Evolutionary conservation across 2,888 invertebrate species (phyloP), one percentile per base, ranked within the genome.

Genomic region (Agelastica alni): DNA sequence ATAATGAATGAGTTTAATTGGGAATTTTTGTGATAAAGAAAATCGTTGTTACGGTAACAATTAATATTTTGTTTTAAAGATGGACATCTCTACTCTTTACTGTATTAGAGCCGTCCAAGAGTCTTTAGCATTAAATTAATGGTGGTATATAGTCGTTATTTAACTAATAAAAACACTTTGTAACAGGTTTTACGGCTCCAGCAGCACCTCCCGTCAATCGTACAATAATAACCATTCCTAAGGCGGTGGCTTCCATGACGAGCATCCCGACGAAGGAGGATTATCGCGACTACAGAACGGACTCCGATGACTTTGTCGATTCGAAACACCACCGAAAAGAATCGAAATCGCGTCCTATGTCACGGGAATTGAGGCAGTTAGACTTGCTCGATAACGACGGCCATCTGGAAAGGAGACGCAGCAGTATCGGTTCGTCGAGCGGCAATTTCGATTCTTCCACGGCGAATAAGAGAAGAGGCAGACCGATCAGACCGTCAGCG

Each of bases 221-320:
- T 42, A 86, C 86, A 3, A 86, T 87, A 20, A 89, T 90, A 49
- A 89, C 89, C 4, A 91, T 92, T 68, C 93, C 93, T 0, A 93
- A 93, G 75, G 92, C 93, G 2, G 90, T 93, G 5, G 91, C 92
- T 14, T 92, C 92, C 6, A 92, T 92, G 87, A 89, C 91, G 1
- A 87, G 86, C 56, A 91, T 93, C 68, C 91, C 92, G 1, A 91
- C 92, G 0, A 83, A 89, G 62, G 91, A 93, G 61, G 92, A 93
- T 70, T 91, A 92, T 69, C 86, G 88, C 68, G 83, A 83, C 22
- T 77, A 77, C 58, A 63, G 75, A 28, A 75, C 74, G 3, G 71
- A 73, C 32, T 52, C 64, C 1, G 76, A 77, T 51, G 77, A 77
- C 49, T 79, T 83, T 6, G 78, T 81, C 2, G 87, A 88, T 47